phyloP scores from a whole-genome alignment of 2,888 invertebrate genomes.

The Cyaniris semiargus region DNA sequence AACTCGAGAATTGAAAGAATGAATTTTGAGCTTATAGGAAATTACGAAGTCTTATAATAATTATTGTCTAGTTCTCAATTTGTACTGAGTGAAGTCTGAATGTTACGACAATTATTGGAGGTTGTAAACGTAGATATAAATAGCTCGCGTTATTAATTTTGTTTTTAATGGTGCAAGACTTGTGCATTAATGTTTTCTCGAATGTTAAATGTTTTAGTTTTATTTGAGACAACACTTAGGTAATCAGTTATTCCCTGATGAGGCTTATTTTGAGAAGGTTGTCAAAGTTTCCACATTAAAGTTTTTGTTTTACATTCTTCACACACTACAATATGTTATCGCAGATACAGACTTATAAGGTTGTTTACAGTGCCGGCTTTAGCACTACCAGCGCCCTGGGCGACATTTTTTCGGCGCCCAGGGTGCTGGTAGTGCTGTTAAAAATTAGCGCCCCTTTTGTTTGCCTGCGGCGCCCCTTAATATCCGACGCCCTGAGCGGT shows the following conservation, averaged over 20 bases:
- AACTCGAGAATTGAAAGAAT: not conserved
- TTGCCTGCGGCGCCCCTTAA: no score
- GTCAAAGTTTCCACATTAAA: not conserved
- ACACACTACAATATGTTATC: not conserved
- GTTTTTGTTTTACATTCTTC: not conserved
- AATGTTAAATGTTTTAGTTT: constrained; percentile 23
- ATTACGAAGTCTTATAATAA: constrained; percentile 1
- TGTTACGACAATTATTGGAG: constrained; percentile 16
- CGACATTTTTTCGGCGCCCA: no score
- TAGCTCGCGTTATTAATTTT: constrained; percentile 15
- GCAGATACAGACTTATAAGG: not conserved
- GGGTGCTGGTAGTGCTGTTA: no score
- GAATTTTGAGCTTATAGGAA: constrained; percentile 22
- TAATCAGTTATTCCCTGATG: constrained; percentile 2
- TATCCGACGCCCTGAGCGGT: no score
- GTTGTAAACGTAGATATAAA: constrained; percentile 17
- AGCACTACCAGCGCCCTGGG: no score
- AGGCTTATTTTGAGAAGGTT: constrained; percentile 9
- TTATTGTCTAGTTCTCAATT: constrained; percentile 14
- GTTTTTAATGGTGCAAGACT: constrained; percentile 7
- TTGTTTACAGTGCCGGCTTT: not conserved
- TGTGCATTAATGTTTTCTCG: not conserved
- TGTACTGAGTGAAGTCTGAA: constrained; percentile 6
- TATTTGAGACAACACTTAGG: not conserved
- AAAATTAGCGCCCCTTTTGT: no score